Percentiles rank a stretch among this genome's conserved stretches.
Conservation (phyloP, 1,140 invertebrate species). For the Drosophila malerkotliana region DNA sequence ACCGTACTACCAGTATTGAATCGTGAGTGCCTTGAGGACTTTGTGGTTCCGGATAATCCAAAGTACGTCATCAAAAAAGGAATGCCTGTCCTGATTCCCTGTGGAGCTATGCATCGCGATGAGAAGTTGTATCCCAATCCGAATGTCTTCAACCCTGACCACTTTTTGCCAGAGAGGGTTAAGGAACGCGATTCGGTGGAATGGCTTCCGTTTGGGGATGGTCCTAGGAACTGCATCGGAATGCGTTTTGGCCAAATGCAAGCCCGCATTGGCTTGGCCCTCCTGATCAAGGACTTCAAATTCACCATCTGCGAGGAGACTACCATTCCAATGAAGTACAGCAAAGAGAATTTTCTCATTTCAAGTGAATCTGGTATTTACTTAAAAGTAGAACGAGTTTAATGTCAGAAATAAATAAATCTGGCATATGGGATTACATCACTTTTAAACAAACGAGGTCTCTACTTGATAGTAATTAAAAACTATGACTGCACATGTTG, state of each 20-base stretch:
- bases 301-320: conserved; percentile 78
- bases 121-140: conserved; percentile 86
- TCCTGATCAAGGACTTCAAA: conserved; percentile 78
- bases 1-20: conserved; percentile 84
- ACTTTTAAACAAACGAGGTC: neutral
- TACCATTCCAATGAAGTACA: conserved; percentile 53
- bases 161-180: conserved; percentile 86
- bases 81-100: conserved; percentile 62
- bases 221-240: conserved; percentile 84
- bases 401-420: neutral
- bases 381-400: conserved; percentile 56
- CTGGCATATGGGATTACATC: neutral
- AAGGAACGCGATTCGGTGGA: conserved; percentile 83
- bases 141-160: conserved; percentile 88
- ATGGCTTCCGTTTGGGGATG: conserved; percentile 87
- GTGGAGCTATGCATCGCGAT: conserved; percentile 80
- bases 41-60: conserved; percentile 77
- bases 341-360: conserved; percentile 48
- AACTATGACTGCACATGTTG: neutral
- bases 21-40: conserved; percentile 78
- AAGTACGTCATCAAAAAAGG: conserved; percentile 74
- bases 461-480: neutral
- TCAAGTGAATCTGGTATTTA: conserved; percentile 57
- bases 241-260: conserved; percentile 88
- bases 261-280: conserved; percentile 85